These are phyloP conservation scores for Sphenopsis melanotis DNA, from an alignment of 2,797 vertebrate species.

Conservation along the genomic window DNA sequence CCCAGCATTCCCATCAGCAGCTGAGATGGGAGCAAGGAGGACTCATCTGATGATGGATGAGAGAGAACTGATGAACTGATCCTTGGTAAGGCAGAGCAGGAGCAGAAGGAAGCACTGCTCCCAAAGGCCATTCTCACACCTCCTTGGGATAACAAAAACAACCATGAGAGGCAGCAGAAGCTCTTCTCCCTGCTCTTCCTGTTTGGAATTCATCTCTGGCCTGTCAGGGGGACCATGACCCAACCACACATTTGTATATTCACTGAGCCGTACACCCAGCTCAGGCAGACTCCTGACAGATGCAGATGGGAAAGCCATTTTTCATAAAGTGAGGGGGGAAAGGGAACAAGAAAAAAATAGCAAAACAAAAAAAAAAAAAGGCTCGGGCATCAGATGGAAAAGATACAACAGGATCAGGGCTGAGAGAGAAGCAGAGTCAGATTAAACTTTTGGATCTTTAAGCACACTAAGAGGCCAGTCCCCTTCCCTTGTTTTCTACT, in stretches of 20 bases:
- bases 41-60: conserved; percentile 5
- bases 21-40: background rate
- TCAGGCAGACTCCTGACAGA: conserved; percentile 62
- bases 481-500: background rate
- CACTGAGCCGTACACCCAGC: conserved; percentile 55
- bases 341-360: background rate
- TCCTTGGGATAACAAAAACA: background rate
- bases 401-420: background rate
- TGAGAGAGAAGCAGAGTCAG: background rate
- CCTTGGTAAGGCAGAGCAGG: background rate
- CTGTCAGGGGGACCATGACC: conserved; percentile 46
- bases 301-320: conserved; percentile 71
- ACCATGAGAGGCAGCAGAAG: conserved; percentile 2
- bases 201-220: conserved; percentile 49
- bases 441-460: background rate
- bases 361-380: conserved; percentile 1
- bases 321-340: conserved; percentile 52
- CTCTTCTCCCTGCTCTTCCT: background rate
- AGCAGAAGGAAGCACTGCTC: conserved; percentile 40
- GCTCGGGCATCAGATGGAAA: conserved; percentile 10
- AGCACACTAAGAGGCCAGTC: background rate
- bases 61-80: background rate
- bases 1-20: background rate
- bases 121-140: background rate
- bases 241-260: conserved; percentile 66